phyloP scores from a whole-genome alignment of 2,888 invertebrate species.

The Cosmia trapezina region DNA sequence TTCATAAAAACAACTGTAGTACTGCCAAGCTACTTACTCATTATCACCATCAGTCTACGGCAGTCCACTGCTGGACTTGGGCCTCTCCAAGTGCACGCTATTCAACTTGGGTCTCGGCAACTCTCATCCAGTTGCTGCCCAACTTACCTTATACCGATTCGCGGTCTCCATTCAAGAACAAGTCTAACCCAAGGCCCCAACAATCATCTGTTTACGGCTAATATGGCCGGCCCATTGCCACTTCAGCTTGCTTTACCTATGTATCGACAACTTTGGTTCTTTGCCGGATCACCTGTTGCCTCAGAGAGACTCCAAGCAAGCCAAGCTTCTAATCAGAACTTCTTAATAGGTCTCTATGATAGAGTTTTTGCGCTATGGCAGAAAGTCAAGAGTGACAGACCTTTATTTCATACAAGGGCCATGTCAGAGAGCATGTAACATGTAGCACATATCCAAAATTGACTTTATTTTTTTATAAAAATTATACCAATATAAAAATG shows the following conservation, averaged over 20 bases:
- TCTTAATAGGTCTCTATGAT: constrained; percentile 1
- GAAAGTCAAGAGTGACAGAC: constrained; percentile 8
- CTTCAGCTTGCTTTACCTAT: background rate
- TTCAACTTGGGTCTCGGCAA: background rate
- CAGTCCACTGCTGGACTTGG: no score
- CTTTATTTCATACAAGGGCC: background rate
- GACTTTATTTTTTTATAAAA: background rate
- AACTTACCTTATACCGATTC: background rate
- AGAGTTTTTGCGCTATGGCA: background rate
- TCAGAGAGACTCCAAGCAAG: background rate
- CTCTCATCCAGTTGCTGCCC: background rate
- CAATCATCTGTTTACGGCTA: background rate
- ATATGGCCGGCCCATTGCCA: background rate
- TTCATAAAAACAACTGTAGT: background rate
- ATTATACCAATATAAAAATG: constrained; percentile 78
- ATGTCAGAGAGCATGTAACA: no score
- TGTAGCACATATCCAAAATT: background rate
- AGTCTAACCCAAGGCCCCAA: no score
- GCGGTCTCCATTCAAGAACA: background rate
- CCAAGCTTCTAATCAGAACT: background rate
- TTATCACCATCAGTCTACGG: background rate
- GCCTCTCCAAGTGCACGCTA: background rate
- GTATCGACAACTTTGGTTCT: background rate
- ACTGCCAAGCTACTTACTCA: background rate
- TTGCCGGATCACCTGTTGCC: background rate